A percentile compares a stretch with the other conserved stretches of the same genome.
These are phyloP conservation scores for Hyles lineata DNA, from an alignment of 2,888 invertebrate genomes.

Conservation along the genomic window DNA sequence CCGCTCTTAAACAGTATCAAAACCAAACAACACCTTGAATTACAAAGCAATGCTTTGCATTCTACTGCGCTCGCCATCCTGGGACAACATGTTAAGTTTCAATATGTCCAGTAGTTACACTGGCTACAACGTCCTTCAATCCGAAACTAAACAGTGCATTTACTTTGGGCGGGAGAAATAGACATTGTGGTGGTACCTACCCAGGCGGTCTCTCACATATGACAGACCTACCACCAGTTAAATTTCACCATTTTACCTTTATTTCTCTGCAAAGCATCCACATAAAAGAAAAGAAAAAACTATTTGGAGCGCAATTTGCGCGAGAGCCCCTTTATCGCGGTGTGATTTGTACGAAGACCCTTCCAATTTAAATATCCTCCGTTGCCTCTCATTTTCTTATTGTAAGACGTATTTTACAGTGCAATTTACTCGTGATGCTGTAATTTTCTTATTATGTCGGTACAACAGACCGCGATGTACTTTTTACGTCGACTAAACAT, in stretches of 20 bases:
- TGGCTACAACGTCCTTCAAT: too few species aligned
- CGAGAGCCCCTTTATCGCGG: constrained; percentile 16
- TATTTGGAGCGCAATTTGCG: constrained; percentile 25
- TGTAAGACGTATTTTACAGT: constrained; percentile 2
- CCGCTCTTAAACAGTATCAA: too few species aligned
- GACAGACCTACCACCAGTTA: too few species aligned
- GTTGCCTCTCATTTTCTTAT: background rate
- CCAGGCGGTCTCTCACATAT: too few species aligned
- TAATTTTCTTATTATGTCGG: background rate
- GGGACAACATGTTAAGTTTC: too few species aligned
- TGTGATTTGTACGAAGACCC: constrained; percentile 29
- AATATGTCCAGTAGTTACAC: too few species aligned
- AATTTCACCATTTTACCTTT: constrained; percentile 1
- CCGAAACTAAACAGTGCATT: too few species aligned
- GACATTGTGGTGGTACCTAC: too few species aligned
- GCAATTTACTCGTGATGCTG: constrained; percentile 5
- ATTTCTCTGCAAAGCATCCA: constrained; percentile 3
- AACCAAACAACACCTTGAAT: too few species aligned
- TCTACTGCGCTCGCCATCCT: too few species aligned
- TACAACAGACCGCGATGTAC: background rate
- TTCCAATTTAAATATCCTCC: constrained; percentile 17
- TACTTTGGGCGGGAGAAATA: too few species aligned
- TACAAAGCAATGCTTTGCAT: too few species aligned
- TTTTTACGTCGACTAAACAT: background rate
- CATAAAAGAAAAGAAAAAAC: constrained; percentile 12